Base-by-base conservation (phyloP, 2,888 invertebrate species). In the Lycia hirtaria region DNA sequence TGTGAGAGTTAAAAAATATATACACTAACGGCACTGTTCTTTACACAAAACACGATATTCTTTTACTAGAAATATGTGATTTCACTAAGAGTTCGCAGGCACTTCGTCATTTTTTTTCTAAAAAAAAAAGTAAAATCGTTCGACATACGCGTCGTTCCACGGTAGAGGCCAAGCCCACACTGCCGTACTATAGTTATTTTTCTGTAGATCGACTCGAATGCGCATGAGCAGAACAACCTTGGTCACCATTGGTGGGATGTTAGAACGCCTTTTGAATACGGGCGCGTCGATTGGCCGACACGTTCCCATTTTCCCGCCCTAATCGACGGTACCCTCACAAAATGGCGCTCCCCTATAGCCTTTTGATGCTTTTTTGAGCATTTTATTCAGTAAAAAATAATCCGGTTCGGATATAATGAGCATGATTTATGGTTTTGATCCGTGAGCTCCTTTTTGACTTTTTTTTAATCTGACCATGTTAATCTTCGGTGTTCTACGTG, bases 321-420 rank as follows among this genome's bases (percentile, higher is more conserved):
- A 78, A 80, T 75, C 75, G 80, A 76, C 80, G 71, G 70, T 80
- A 77, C 87, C 88, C 88, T 87, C 76, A 83, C 89, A 91, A 91
- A 86, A 91, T 91, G 91, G 92, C 92, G 88, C 80, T 80, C 87
- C 86, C 91, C 88, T 84, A 86, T 80, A 88, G 87, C 86, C 85
- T 88, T 88, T 88, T 87, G 88, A 88, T 88, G 85, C 83, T 88
- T 90, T 91, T 92, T 91, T 87, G 85, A 88, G 82, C 88, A 87
- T 89, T 89, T 91, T 87, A 76, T 87, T 84, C 76, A 80, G 86
- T 89, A 89, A 91, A 89, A 91, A 90, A 91, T 92, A 91, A 91
- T 90, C 91, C 88, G 84, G 91, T 91, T 88, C 81, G 83, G 85
- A 87, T 86, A 92, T 92, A 92, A 91, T 91, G 92, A 90, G 88